A percentile compares a stretch with the other conserved stretches of the same genome.
These are phyloP conservation scores for Orthonevra nobilis DNA, from an alignment of 2,888 invertebrate species.

Conservation along the genomic window DNA sequence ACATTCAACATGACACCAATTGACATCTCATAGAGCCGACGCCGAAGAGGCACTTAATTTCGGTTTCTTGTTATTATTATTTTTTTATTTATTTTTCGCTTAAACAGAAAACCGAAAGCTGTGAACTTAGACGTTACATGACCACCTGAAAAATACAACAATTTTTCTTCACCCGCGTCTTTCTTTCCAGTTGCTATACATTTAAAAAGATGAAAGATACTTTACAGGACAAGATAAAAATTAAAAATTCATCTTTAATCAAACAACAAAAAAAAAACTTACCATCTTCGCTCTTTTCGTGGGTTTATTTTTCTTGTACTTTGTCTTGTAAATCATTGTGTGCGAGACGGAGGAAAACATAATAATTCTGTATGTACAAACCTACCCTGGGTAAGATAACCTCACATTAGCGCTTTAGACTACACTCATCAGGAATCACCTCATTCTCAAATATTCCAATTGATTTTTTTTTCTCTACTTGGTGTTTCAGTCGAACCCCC, in stretches of 20 bases:
- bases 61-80: constrained; percentile 6
- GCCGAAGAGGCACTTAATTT: constrained; percentile 2
- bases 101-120: no score
- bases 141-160: no score
- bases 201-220: constrained; percentile 64
- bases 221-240: constrained; percentile 65
- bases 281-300: constrained; percentile 12
- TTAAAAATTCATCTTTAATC: constrained; percentile 70
- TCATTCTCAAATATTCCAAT: constrained; percentile 51
- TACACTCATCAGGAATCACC: constrained; percentile 62
- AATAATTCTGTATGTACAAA: constrained; percentile 49
- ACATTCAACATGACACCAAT: constrained; percentile 55
- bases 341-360: constrained; percentile 49
- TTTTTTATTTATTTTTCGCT: no score
- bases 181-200: constrained; percentile 46
- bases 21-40: constrained; percentile 36
- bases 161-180: constrained; percentile 18
- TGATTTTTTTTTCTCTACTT: constrained; percentile 43
- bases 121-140: constrained; percentile 5
- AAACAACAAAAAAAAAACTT: constrained; percentile 45
- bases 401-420: constrained; percentile 66
- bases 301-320: constrained; percentile 45
- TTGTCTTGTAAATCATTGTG: constrained; percentile 63
- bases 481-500: constrained; percentile 13
- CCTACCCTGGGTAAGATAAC: constrained; percentile 52